Conservation (phyloP, 2,797 vertebrate genomes). For the Leontocebus nigricollis region DNA sequence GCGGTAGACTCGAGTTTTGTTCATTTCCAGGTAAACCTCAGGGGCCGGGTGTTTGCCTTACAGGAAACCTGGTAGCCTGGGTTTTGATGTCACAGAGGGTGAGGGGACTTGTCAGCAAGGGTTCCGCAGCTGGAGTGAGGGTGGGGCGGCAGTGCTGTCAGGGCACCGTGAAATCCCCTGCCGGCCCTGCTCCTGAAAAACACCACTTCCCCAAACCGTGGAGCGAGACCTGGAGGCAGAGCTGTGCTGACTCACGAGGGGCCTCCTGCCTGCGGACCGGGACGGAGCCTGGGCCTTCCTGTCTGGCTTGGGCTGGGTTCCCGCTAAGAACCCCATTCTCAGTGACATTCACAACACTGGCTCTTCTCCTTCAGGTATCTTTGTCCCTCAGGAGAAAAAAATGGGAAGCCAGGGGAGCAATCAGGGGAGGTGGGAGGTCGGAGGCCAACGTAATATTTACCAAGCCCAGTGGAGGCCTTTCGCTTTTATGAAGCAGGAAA, state of each 20-base stretch:
- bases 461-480: conserved; percentile 81
- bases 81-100: not conserved
- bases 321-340: not conserved
- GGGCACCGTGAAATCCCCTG: not conserved
- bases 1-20: not conserved
- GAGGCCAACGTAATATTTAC: conserved; percentile 86
- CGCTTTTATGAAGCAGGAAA: conserved; percentile 80
- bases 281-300: not conserved
- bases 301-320: not conserved
- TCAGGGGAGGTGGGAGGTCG: conserved; percentile 71
- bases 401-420: not conserved
- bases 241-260: not conserved
- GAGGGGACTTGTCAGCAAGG: not conserved
- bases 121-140: not conserved
- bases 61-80: not conserved
- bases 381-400: conserved; percentile 13
- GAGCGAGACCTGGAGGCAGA: not conserved
- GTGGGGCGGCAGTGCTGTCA: not conserved
- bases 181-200: not conserved
- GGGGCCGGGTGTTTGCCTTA: not conserved
- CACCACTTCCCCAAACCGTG: rapidly evolving
- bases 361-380: not conserved
- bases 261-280: not conserved
- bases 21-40: not conserved
- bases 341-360: not conserved